These are phyloP conservation scores for Lophura nycthemera DNA, from an alignment of 2,113 vertebrate genomes.

Conservation along the genomic window DNA sequence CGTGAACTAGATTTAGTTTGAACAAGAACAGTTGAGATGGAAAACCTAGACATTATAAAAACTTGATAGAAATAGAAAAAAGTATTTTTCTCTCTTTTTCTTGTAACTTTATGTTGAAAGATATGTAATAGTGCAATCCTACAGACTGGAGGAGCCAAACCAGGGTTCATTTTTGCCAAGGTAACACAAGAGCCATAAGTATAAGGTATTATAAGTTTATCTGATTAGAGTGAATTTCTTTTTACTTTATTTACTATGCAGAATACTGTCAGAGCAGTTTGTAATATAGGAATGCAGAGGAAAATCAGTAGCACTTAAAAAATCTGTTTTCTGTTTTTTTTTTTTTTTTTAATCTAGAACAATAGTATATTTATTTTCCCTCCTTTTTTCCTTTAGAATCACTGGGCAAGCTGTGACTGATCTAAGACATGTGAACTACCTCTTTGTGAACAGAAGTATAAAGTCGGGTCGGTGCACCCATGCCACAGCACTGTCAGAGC, in stretches of 20 bases:
- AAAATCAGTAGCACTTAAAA: not conserved
- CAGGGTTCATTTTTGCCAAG: not conserved
- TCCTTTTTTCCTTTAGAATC: not conserved
- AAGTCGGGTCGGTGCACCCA: not conserved
- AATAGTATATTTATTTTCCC: constrained; percentile 6
- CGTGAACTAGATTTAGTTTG: constrained; percentile 48
- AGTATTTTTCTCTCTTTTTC: not conserved
- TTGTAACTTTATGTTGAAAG: not conserved
- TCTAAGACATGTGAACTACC: not conserved
- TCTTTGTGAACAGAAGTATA: constrained; percentile 25
- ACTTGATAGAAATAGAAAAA: not conserved
- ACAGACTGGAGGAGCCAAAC: not conserved
- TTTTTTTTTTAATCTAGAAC: not conserved
- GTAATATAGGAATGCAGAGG: not conserved
- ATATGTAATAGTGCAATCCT: not conserved
- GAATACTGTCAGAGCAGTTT: not conserved
- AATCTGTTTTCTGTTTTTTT: not conserved
- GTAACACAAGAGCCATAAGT: not conserved
- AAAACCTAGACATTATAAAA: constrained; percentile 33
- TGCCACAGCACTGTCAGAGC: not conserved
- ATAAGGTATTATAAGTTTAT: not conserved
- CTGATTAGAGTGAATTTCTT: not conserved
- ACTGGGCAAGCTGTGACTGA: constrained; percentile 26
- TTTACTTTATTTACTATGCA: not conserved
- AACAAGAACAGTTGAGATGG: constrained; percentile 41